Evolutionary conservation across 2,113 vertebrate species (phyloP), one percentile per base, ranked within the genome.

Genomic region (Pan paniscus): DNA sequence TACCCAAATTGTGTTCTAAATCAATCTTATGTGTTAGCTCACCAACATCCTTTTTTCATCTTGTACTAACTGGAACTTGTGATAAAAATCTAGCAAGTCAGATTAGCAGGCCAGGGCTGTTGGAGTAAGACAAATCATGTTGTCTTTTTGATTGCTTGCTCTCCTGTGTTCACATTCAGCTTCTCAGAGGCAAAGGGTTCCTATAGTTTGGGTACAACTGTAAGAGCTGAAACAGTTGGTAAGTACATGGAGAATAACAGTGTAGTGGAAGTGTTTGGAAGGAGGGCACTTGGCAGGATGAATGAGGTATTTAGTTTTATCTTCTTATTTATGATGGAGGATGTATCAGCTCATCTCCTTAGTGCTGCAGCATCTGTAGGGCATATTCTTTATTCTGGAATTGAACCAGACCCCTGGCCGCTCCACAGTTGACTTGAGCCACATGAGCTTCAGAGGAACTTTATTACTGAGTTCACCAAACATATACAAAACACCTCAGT

Each of bases 61-160:
- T 70, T n/a, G 43, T 64, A 64, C 30, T 59, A 84, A 61, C 52
- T 61, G 70, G 32, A 17, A 73, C 22, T 93, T 90, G 55, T 78
- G 80, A 84, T 73, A 91, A 93, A 88, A 90, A 87, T 68, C 64
- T 87, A 92, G 80, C 80, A 83, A 80, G 79, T 92, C 32, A 76
- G 8, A 75, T 73, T 64, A 93, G 82, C 25, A 87, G 57, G 48
- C 4, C 32, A 81, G 72, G 55, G 17, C 35, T 32, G 43, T 48
- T 81, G 17, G 46, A 64, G 7, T 38, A 75, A 57, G 70, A 64
- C 4, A 72, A 46, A 23, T 32, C 50, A 90, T 38, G 9, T 27
- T 73, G 38, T 68, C 43, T 80, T 89, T 87, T 92, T 38, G 46
- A 72, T 50, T 90, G 52, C 72, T 59, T 59, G 50, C 1, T 93